These are phyloP conservation scores for Sternotherus odoratus DNA, from an alignment of 2,797 vertebrate genomes.

Conservation along the genomic window DNA sequence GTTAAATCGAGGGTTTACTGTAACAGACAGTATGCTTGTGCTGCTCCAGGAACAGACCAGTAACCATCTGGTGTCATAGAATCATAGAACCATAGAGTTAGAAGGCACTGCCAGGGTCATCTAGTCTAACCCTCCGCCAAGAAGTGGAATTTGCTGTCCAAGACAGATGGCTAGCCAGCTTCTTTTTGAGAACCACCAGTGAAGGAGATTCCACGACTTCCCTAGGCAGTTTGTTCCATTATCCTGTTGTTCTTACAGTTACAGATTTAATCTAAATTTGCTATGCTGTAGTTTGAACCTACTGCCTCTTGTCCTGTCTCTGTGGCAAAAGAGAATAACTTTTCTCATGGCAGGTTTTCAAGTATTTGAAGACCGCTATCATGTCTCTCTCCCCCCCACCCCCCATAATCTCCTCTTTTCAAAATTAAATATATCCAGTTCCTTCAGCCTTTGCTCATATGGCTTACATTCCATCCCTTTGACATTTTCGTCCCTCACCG, in stretches of 20 bases:
- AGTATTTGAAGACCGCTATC: not conserved
- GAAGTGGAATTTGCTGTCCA: not conserved
- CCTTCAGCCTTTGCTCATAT: not conserved
- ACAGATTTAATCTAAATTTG: not conserved
- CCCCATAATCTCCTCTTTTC: not conserved
- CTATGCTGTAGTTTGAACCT: not conserved
- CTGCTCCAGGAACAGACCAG: rapidly evolving
- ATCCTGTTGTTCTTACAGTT: not conserved
- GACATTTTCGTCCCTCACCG: not conserved
- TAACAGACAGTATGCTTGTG: rapidly evolving
- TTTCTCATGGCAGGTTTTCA: not conserved
- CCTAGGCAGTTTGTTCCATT: not conserved
- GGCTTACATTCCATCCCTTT: not conserved
- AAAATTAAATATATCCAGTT: not conserved
- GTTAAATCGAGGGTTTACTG: too few species aligned
- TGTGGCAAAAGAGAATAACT: not conserved
- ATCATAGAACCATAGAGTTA: not conserved
- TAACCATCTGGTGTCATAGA: not conserved
- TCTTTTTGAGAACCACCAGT: not conserved
- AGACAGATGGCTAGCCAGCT: not conserved
- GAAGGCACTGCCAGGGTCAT: not conserved
- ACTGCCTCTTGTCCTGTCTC: not conserved
- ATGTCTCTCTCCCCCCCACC: too few species aligned
- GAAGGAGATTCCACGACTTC: not conserved
- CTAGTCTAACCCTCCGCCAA: not conserved